Base-by-base conservation (phyloP, 37 sponge, comb jelly and placozoan species). In the Halisarca cf. caerulea region DNA sequence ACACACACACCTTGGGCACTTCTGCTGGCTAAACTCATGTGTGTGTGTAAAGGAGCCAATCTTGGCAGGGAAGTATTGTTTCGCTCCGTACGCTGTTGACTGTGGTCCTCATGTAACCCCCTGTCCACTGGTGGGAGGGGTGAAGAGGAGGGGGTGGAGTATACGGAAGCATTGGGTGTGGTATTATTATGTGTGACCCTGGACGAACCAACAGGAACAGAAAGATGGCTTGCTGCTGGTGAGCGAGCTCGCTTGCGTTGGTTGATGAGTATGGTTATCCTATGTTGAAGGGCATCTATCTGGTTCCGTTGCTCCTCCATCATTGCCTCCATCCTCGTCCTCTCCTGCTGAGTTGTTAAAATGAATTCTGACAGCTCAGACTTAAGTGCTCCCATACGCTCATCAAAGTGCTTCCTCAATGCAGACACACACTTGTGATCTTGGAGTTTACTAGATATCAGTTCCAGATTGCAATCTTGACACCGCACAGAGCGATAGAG, bases 1-100 rank as follows among this genome's bases (percentile, higher is more conserved):
- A n/a, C 28, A 8, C 38, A 38, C 58, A 24, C 75, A 47, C 69
- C 35, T 8, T 74, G 77, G 25, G 45, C 77, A 41, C 45, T 74
- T 15, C 77, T 37, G 44, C 24, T 74, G 3, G 41, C 44, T 18
- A 86, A 66, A 30, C 39, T 86, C 87, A 86, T 86, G 58, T 80
- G 87, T 23, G 81, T 86, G 72, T 86, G 87, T 20, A 86, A 81
- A 23, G 87, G 87, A 59, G 81, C 87, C 44, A 86, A 72, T 9
- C 87, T 68, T 24, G 87, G 87, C 0, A 86, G 73, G 2, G 87
- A 86, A 33, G 58, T 32, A 58, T 86, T 86, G 39, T 25, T 62
- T 62, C 64, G 25, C 30, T 62, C 30, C 7, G 64, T 62, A 62
- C 30, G 64, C 64, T 62, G 64, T 28, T 62, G 77, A 24, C 77